Evolutionary conservation across 1,140 invertebrate genomes (phyloP), one percentile per base, ranked within the genome.

Genomic region (Bombus pyrosoma): DNA sequence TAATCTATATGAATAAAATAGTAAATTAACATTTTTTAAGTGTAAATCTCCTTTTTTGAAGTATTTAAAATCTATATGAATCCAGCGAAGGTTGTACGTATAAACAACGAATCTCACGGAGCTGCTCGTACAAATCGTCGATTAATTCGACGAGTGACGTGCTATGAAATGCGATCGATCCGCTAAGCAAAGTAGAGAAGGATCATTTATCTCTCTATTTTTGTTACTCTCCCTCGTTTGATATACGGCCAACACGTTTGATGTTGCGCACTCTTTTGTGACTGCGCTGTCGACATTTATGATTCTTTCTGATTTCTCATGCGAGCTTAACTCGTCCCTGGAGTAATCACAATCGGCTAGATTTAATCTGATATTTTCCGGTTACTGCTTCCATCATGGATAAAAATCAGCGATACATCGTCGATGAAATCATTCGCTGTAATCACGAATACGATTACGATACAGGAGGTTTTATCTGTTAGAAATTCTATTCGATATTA

Each of bases 81-180:
- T 53, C 18, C 5, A 0, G 1, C 6, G 47, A 53, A 53, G 5
- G 0, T 22, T 53, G 47, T 53, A 53, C n/a, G 34, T 41, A 39
- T 3, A n/a, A 34, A 85, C 62, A 81, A 87, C 66, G 64, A 73
- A 86, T 75, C 12, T 68, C n/a, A 15, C 28, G 18, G 4, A 64
- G 22, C 62, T 59, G 22, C 32, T 64, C 72, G 39, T 59, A 32
- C 66, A 76, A 39, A 47, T 47, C 53, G 68, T 22, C 76, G 66
- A 80, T 85, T 85, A 85, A 79, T 80, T 47, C 68, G 68, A 37
- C 39, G 53, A 69, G 37, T 4, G 22, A 9, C 2, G 81, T 13
- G 57, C 10, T 64, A 37, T 32, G 43, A 53, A 68, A 47, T 25
- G 59, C 43, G 68, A 69, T 77, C 74, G 81, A 83, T 78, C 53